Evolutionary conservation across 2,888 invertebrate genomes (phyloP).

Genomic region (Drosophila hamatofila): DNA sequence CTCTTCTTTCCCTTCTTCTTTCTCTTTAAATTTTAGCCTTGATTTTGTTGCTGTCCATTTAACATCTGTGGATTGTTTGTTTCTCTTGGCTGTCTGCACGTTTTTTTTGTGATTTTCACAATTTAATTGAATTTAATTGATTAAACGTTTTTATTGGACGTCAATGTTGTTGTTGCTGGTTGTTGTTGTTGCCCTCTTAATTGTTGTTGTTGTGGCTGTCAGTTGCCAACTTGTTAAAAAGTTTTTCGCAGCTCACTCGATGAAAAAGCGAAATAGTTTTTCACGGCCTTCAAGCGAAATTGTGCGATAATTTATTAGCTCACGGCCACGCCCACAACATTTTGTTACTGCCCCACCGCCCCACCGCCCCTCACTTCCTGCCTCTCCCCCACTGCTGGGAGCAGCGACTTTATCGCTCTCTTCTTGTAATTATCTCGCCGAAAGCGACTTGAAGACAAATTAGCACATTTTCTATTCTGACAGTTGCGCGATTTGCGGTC

Average conservation of each 20-base stretch:
- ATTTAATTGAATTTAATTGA: constrained; percentile 71
- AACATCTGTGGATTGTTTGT: constrained; percentile 33
- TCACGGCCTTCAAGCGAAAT: constrained; percentile 44
- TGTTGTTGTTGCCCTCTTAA: neutral
- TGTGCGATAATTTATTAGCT: constrained; percentile 59
- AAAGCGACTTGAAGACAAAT: constrained; percentile 53
- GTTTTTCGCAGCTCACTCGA: constrained; percentile 32
- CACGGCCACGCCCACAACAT: constrained; percentile 23
- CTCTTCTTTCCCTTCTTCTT: neutral
- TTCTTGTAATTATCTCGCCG: constrained; percentile 28
- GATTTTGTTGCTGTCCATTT: constrained; percentile 12
- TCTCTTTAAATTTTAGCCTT: constrained; percentile 4
- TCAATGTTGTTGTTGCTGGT: constrained; percentile 6
- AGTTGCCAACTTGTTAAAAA: constrained; percentile 47
- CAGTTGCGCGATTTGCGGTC: constrained; percentile 66
- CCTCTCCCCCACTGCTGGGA: neutral
- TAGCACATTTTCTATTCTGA: constrained; percentile 61
- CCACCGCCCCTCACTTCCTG: neutral
- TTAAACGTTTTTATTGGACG: constrained; percentile 59
- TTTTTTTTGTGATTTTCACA: constrained; percentile 72
- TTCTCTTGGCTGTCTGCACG: constrained; percentile 52
- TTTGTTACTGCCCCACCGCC: neutral
- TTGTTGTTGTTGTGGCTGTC: constrained; percentile 29
- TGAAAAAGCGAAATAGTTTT: constrained; percentile 49
- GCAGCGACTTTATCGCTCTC: constrained; percentile 11